Percentiles rank a stretch among this genome's conserved stretches.
These are phyloP conservation scores for Coendou prehensilis DNA, from an alignment of 2,797 vertebrate genomes.

Conservation along the genomic window DNA sequence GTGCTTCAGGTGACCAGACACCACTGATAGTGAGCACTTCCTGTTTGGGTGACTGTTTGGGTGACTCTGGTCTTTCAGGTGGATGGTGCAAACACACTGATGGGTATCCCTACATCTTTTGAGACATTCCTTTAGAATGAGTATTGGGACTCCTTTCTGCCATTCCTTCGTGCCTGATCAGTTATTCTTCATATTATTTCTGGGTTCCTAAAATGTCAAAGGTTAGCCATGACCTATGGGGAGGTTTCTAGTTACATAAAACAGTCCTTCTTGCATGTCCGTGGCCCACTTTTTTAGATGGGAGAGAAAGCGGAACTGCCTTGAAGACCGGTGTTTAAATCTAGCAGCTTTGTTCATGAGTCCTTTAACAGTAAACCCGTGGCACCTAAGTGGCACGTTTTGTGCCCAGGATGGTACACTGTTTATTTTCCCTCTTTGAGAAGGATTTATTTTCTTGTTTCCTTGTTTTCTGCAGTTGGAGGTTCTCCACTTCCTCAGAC, in stretches of 20 bases:
- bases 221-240: not conserved
- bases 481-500: not conserved
- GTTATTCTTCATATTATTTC: not conserved
- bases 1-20: accelerated
- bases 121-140: not conserved
- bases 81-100: not conserved
- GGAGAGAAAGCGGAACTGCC: not conserved
- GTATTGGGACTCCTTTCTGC: not conserved
- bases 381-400: not conserved
- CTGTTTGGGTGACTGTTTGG: constrained; percentile 1
- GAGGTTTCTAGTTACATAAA: not conserved
- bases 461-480: not conserved
- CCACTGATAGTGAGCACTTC: not conserved
- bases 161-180: not conserved
- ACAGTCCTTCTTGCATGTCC: accelerated
- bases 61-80: not conserved
- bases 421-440: not conserved
- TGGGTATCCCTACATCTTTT: not conserved
- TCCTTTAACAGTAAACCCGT: not conserved
- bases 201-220: not conserved
- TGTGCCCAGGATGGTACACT: not conserved
- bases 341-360: not conserved
- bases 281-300: not conserved
- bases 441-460: not conserved
- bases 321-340: not conserved